These are phyloP conservation scores for Arbacia lixula DNA, from an alignment of 53 echinoderm and acorn worm species.

Conservation along the genomic window DNA sequence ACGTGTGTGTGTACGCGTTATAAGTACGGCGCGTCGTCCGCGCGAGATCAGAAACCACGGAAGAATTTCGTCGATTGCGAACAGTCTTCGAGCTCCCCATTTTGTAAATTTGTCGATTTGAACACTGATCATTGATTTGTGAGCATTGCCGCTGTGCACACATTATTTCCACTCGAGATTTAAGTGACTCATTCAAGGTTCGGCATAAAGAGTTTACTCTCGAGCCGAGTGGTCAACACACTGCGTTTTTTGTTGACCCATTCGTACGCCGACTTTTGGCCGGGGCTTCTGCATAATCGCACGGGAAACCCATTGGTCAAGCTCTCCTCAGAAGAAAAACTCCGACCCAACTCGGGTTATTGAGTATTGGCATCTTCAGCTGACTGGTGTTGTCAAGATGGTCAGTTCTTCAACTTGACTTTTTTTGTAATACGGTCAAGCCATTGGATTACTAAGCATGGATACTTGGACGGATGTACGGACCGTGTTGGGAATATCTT, in stretches of 20 bases:
- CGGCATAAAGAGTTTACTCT: conserved; percentile 31
- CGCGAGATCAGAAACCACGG: no score
- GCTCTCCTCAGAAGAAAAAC: not conserved
- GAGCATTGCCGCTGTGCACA: conserved; percentile 45
- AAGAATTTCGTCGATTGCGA: no score
- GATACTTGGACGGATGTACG: no score
- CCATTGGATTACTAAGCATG: conserved; percentile 19
- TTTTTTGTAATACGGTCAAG: not conserved
- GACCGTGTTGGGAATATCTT: no score
- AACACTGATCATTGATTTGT: not conserved
- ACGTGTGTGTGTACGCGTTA: no score
- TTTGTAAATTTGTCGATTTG: not conserved
- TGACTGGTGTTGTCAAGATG: not conserved
- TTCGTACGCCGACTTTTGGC: not conserved
- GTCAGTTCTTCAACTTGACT: not conserved
- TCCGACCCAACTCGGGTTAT: not conserved
- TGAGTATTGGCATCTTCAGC: no score
- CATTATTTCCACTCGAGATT: conserved; percentile 14
- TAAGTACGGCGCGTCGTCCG: no score
- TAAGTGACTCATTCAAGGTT: conserved; percentile 31
- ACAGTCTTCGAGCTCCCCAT: no score
- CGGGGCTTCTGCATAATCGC: not conserved
- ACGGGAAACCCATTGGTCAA: not conserved
- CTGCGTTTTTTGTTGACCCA: conserved; percentile 26
- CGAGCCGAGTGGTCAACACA: conserved; percentile 38